These are phyloP conservation scores for Zaprionus africanus DNA, from an alignment of 1,140 invertebrate species.

Conservation along the genomic window DNA sequence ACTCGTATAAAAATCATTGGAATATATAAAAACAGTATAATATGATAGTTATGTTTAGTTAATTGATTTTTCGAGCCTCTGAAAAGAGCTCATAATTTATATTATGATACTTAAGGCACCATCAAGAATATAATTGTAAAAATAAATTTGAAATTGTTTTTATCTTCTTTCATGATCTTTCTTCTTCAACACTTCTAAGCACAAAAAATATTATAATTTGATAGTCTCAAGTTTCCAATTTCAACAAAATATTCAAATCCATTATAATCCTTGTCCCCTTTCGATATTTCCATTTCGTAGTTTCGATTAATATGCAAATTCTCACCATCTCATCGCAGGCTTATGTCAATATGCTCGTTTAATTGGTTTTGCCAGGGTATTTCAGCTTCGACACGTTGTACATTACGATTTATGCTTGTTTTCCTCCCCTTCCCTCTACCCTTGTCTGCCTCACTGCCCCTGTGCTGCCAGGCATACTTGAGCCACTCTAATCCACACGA, in stretches of 20 bases:
- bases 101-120: too few species aligned
- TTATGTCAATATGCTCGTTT: constrained; percentile 1
- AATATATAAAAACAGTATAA: too few species aligned
- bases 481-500: constrained; percentile 70
- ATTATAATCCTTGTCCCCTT: background rate
- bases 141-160: background rate
- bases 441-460: background rate
- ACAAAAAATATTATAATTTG: background rate
- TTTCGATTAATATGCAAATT: constrained; percentile 5
- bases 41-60: too few species aligned
- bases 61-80: too few species aligned
- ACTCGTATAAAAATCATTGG: too few species aligned
- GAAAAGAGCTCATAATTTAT: too few species aligned
- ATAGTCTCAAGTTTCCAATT: background rate
- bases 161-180: background rate
- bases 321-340: background rate
- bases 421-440: constrained; percentile 6
- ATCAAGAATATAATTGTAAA: too few species aligned
- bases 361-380: constrained; percentile 22
- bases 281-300: background rate
- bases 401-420: constrained; percentile 14
- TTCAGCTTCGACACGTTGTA: constrained; percentile 14
- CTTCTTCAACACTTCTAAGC: background rate
- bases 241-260: background rate
- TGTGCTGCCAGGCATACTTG: constrained; percentile 32